phyloP scores from a whole-genome alignment of 1,140 invertebrate species.

The Leptinotarsa lineolata region DNA sequence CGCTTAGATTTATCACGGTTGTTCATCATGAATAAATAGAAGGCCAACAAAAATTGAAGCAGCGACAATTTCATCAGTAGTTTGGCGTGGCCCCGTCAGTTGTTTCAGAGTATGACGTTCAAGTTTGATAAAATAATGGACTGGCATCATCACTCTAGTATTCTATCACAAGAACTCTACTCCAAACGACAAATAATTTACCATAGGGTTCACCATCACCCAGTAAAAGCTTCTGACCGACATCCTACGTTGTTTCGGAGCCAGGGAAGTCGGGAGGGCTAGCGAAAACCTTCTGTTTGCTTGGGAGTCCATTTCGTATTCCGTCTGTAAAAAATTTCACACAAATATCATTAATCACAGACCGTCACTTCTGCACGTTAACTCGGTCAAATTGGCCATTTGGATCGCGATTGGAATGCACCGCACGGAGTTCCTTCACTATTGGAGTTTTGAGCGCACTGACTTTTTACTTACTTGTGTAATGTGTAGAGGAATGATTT shows the following conservation, averaged over 20 bases:
- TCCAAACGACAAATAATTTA: slow-evolving; percentile 30
- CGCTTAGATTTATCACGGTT: too few relatives aligned
- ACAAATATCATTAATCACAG: slow-evolving; percentile 14
- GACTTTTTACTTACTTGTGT: background rate
- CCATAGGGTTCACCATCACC: slow-evolving; percentile 44
- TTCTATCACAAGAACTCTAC: background rate
- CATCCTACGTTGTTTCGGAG: slow-evolving; percentile 43
- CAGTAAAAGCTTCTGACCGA: slow-evolving; percentile 49
- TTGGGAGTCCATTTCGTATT: slow-evolving; percentile 32
- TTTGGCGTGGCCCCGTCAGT: too few relatives aligned
- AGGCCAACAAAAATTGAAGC: too few relatives aligned
- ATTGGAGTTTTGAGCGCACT: slow-evolving; percentile 9
- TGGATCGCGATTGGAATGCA: slow-evolving; percentile 7
- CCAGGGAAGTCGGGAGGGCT: slow-evolving; percentile 23
- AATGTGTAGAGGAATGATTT: background rate
- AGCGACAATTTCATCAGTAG: too few relatives aligned
- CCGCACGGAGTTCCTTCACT: background rate
- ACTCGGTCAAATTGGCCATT: slow-evolving; percentile 15
- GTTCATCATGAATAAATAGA: too few relatives aligned
- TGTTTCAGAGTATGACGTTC: too few relatives aligned
- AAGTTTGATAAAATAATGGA: too few relatives aligned
- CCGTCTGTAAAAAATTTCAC: background rate
- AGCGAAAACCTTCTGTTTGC: slow-evolving; percentile 32
- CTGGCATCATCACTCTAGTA: background rate
- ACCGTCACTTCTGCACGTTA: background rate